Percentiles rank a stretch among this genome's conserved stretches.
phyloP scores from a whole-genome alignment of 1,140 invertebrate species.

The Sminthurinus signatus region DNA sequence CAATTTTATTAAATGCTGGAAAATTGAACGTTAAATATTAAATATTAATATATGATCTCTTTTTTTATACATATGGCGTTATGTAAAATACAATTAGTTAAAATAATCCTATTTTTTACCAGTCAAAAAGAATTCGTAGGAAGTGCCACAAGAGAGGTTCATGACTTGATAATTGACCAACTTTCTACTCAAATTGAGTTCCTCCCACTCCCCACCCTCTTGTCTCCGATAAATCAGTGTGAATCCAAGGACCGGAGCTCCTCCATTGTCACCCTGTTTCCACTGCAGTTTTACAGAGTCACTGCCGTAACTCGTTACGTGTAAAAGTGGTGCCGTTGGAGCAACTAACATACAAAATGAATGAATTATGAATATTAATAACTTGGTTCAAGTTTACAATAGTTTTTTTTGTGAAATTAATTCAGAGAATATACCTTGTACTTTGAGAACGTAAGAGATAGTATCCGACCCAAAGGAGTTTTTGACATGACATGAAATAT shows the following conservation, averaged over 20 bases:
- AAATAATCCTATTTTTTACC: no score
- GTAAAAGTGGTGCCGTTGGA: slow-evolving; percentile 49
- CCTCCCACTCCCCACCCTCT: slow-evolving; percentile 54
- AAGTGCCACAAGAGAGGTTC: slow-evolving; percentile 53
- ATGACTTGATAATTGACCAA: slow-evolving; percentile 51
- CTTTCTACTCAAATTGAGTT: slow-evolving; percentile 48
- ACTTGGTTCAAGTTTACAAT: neutral
- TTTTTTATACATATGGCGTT: no score
- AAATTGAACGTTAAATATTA: neutral
- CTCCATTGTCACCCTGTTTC: slow-evolving; percentile 52
- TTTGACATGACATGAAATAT: slow-evolving; percentile 68
- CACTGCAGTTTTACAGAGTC: slow-evolving; percentile 51
- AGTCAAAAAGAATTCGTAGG: slow-evolving; percentile 37
- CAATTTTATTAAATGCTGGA: slow-evolving; percentile 49
- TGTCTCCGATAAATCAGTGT: slow-evolving; percentile 47
- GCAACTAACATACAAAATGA: slow-evolving; percentile 45
- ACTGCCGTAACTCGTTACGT: slow-evolving; percentile 49
- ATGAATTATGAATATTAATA: neutral
- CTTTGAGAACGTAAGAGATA: slow-evolving; percentile 55
- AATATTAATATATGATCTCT: no score
- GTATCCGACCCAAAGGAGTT: slow-evolving; percentile 62
- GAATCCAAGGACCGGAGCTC: slow-evolving; percentile 44
- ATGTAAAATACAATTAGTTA: no score
- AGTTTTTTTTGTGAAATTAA: neutral
- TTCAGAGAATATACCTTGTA: slow-evolving; percentile 53